phyloP scores from a whole-genome alignment of 2,113 vertebrate genomes.

The Pterocles gutturalis region DNA sequence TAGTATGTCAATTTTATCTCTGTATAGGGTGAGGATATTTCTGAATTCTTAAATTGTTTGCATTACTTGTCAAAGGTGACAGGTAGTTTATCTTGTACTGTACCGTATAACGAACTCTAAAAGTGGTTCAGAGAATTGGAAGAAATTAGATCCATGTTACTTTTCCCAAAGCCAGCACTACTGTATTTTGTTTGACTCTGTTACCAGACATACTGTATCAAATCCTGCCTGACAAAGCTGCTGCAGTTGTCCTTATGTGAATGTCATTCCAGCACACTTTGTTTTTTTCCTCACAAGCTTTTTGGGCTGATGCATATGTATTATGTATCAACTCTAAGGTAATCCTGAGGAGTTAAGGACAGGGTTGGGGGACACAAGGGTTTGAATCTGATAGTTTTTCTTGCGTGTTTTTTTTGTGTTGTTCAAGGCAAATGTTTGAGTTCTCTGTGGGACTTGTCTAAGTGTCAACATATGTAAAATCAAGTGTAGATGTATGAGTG shows the following conservation, averaged over 20 bases:
- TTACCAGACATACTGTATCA: constrained; percentile 16
- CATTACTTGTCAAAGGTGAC: background rate
- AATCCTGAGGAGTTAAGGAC: background rate
- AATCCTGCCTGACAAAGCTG: constrained; percentile 42
- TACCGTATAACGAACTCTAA: background rate
- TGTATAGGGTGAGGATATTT: background rate
- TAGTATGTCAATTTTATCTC: background rate
- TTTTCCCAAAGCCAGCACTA: background rate
- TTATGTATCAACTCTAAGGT: constrained; percentile 44
- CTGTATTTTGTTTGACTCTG: constrained; percentile 25
- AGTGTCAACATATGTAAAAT: background rate
- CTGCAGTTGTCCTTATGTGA: constrained; percentile 54
- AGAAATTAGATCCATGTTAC: constrained; percentile 20
- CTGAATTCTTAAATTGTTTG: constrained; percentile 21
- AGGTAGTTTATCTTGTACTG: constrained; percentile 11
- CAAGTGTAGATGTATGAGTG: background rate
- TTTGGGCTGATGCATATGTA: constrained; percentile 44
- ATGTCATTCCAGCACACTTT: constrained; percentile 38
- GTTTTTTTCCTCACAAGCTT: background rate
- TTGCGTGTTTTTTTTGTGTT: background rate
- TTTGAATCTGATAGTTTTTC: background rate
- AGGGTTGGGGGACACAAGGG: background rate
- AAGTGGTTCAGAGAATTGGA: background rate
- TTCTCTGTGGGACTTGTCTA: background rate
- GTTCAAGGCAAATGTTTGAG: background rate